A percentile compares a stretch with the other conserved stretches of the same genome.
phyloP scores from a whole-genome alignment of 2,113 vertebrate genomes.

The Antechinus flavipes region DNA sequence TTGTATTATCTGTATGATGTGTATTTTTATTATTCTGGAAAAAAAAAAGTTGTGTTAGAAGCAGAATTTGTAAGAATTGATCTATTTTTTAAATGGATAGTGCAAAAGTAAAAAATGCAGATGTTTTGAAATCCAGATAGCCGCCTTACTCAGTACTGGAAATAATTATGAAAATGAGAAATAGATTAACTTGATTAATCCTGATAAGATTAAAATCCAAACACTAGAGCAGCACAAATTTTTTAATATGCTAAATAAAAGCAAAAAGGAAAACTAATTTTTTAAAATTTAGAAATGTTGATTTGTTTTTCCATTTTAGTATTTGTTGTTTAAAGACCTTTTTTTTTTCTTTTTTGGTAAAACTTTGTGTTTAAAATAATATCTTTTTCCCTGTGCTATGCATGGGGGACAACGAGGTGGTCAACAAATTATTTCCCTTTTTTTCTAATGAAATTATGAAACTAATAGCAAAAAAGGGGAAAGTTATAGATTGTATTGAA shows the following conservation, averaged over 20 bases:
- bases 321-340: not conserved
- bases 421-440: not conserved
- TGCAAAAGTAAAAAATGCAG: constrained; percentile 57
- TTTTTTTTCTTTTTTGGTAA: constrained; percentile 4
- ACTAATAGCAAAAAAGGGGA: not conserved
- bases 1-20: constrained; percentile 52
- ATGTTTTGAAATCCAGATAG: constrained; percentile 57
- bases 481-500: not conserved
- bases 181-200: constrained; percentile 28
- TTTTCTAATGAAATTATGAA: constrained; percentile 50
- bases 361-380: constrained; percentile 45
- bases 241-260: constrained; percentile 48
- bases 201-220: constrained; percentile 42
- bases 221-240: constrained; percentile 44
- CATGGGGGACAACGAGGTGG: not conserved
- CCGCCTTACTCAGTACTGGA: constrained; percentile 10
- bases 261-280: constrained; percentile 29
- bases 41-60: constrained; percentile 3
- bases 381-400: not conserved
- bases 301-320: not conserved
- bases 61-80: constrained; percentile 58
- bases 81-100: constrained; percentile 21
- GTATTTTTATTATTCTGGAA: not conserved
- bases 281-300: not conserved
- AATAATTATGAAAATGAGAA: constrained; percentile 53